A percentile compares a stretch with the other conserved stretches of the same genome.
phyloP scores from a whole-genome alignment of 30 jellyfish, hydroid and myxozoan genomes.

The Pelagia noctiluca region DNA sequence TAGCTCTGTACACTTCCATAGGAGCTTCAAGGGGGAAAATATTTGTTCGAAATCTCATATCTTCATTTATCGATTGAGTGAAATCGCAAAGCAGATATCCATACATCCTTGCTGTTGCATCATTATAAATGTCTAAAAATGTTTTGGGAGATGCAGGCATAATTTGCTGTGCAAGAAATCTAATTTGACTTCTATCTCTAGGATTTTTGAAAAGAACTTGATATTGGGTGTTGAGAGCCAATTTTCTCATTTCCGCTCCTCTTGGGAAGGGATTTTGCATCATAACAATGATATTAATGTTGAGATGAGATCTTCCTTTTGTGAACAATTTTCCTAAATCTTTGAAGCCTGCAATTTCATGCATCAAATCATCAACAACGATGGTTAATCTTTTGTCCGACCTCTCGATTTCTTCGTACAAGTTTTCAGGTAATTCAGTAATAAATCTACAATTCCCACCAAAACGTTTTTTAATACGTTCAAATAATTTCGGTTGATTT shows the following conservation, averaged over 20 bases:
- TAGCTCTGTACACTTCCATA: not conserved
- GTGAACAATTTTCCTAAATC: conserved; percentile 43
- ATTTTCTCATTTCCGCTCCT: conserved; percentile 25
- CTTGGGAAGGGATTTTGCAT: conserved; percentile 33
- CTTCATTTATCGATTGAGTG: conserved; percentile 28
- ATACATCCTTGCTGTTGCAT: conserved; percentile 29
- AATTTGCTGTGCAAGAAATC: conserved; percentile 29
- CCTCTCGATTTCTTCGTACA: conserved; percentile 11
- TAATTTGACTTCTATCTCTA: conserved; percentile 33
- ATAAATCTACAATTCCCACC: conserved; percentile 16
- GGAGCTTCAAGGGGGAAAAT: conserved; percentile 42
- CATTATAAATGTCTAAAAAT: conserved; percentile 23
- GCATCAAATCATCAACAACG: conserved; percentile 45
- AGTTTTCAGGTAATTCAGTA: conserved; percentile 12
- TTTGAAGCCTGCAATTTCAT: not conserved
- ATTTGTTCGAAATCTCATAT: conserved; percentile 23
- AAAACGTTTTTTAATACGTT: conserved; percentile 5
- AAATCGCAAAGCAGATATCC: conserved; percentile 50
- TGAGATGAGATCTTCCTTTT: conserved; percentile 36
- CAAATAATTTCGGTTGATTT: conserved; percentile 30
- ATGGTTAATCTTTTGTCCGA: not conserved
- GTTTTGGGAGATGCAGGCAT: not conserved
- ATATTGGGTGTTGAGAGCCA: conserved; percentile 26
- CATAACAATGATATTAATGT: conserved; percentile 9
- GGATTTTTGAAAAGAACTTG: conserved; percentile 46